phyloP scores from a whole-genome alignment of 2,888 invertebrate species.

The Drosophila anceps region DNA sequence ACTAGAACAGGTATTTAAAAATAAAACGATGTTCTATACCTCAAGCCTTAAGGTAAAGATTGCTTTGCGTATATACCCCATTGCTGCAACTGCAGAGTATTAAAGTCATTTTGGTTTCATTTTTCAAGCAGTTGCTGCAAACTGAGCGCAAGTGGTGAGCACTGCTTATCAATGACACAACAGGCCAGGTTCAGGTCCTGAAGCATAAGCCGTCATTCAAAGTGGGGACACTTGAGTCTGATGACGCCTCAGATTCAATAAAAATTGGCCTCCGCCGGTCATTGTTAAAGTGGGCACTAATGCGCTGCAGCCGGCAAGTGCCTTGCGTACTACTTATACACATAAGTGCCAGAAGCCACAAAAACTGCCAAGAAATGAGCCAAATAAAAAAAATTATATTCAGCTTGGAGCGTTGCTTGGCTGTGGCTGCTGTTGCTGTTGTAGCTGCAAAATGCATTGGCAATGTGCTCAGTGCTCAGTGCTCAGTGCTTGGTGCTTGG shows the following conservation, averaged over 20 bases:
- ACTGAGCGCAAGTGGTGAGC: slow-evolving; percentile 1
- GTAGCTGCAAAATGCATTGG: slow-evolving; percentile 54
- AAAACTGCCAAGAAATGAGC: slow-evolving; percentile 13
- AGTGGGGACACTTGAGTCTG: slow-evolving; percentile 17
- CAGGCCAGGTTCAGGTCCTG: slow-evolving; percentile 26
- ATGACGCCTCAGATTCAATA: slow-evolving; percentile 61
- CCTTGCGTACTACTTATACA: slow-evolving; percentile 39
- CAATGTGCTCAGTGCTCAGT: slow-evolving; percentile 54
- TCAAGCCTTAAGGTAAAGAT: too few relatives aligned
- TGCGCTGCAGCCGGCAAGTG: slow-evolving; percentile 66
- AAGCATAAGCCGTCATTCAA: slow-evolving; percentile 36
- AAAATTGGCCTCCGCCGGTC: slow-evolving; percentile 69
- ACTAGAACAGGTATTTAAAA: not conserved
- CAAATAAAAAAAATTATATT: slow-evolving; percentile 35
- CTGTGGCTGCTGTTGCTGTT: not conserved
- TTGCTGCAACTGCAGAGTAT: not conserved
- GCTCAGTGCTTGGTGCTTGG: slow-evolving; percentile 30
- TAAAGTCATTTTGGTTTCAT: not conserved
- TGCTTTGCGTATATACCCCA: slow-evolving; percentile 5
- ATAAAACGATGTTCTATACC: too few relatives aligned
- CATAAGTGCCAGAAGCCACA: slow-evolving; percentile 49
- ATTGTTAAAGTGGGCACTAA: slow-evolving; percentile 73
- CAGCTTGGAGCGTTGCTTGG: slow-evolving; percentile 25
- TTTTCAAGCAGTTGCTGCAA: not conserved
- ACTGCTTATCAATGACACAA: slow-evolving; percentile 41